Evolutionary conservation across 2,797 vertebrate genomes (phyloP).

Genomic region (Sandelia bainsii): DNA sequence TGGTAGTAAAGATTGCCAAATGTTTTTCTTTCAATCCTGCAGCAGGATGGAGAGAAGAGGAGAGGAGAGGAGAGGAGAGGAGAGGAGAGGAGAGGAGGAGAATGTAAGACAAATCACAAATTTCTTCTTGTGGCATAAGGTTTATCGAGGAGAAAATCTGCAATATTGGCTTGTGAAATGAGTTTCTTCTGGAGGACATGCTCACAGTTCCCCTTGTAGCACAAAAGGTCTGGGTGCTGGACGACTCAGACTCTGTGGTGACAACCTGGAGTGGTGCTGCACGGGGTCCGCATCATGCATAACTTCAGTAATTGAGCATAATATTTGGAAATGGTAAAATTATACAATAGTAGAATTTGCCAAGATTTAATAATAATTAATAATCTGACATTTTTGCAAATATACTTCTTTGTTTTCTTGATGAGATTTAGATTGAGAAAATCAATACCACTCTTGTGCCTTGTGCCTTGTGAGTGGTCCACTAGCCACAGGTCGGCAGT

Average conservation of each 20-base stretch:
- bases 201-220: constrained; percentile 24
- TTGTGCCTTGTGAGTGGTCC: no score
- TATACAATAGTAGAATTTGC: no score
- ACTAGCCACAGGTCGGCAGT: no score
- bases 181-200: constrained; percentile 59
- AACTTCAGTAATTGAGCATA: constrained; percentile 4
- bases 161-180: constrained; percentile 69
- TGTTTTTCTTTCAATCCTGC: constrained; percentile 64
- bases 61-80: neutral
- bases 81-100: constrained; percentile 14
- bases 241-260: constrained; percentile 40
- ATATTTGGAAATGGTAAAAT: neutral
- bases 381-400: no score
- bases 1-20: constrained; percentile 68
- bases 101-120: constrained; percentile 21
- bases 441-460: neutral
- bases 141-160: constrained; percentile 57
- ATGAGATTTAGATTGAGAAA: neutral
- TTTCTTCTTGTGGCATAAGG: constrained; percentile 41
- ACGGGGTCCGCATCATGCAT: neutral
- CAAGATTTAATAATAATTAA: neutral
- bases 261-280: constrained; percentile 21
- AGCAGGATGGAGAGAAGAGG: constrained; percentile 34
- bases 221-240: constrained; percentile 36
- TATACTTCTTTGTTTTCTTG: neutral